Conservation (phyloP, 2,113 vertebrate genomes). For the Gila orcuttii region DNA sequence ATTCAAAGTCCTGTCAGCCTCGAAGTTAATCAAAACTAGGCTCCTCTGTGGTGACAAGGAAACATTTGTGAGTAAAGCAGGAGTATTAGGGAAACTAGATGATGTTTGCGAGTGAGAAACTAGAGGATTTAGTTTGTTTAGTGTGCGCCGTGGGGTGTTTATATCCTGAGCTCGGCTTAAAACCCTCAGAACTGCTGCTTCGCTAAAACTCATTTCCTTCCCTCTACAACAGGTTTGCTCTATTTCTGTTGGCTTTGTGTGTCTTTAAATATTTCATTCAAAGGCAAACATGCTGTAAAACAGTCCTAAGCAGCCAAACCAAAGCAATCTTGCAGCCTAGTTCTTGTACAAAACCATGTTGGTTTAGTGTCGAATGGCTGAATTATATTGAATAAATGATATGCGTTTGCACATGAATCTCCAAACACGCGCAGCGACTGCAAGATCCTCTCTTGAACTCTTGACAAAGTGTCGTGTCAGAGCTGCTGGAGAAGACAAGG, state of each 20-base stretch:
- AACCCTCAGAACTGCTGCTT: conserved; percentile 9
- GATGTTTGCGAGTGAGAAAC: conserved; percentile 10
- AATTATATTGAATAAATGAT: conserved; percentile 16
- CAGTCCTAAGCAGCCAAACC: background rate
- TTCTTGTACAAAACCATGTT: background rate
- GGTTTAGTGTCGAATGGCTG: conserved; percentile 25
- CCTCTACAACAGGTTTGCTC: conserved; percentile 12
- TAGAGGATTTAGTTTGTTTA: conserved; percentile 3
- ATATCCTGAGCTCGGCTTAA: conserved; percentile 6
- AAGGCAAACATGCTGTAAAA: conserved; percentile 16
- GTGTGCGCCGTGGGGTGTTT: background rate
- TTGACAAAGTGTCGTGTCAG: conserved; percentile 37
- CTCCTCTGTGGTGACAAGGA: background rate
- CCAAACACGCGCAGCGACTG: background rate
- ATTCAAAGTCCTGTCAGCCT: background rate
- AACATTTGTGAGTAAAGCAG: conserved; percentile 9
- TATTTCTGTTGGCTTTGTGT: background rate
- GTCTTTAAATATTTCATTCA: conserved; percentile 26
- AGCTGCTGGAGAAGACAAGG: conserved; percentile 11
- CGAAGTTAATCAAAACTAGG: background rate
- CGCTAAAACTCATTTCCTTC: conserved; percentile 12
- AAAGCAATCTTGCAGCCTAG: conserved; percentile 2
- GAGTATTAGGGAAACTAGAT: conserved; percentile 8
- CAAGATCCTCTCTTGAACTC: conserved; percentile 18
- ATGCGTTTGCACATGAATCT: background rate